A percentile compares a stretch with the other conserved stretches of the same genome.
These are phyloP conservation scores for Setipinna tenuifilis DNA, from an alignment of 2,797 vertebrate genomes.

Conservation along the genomic window DNA sequence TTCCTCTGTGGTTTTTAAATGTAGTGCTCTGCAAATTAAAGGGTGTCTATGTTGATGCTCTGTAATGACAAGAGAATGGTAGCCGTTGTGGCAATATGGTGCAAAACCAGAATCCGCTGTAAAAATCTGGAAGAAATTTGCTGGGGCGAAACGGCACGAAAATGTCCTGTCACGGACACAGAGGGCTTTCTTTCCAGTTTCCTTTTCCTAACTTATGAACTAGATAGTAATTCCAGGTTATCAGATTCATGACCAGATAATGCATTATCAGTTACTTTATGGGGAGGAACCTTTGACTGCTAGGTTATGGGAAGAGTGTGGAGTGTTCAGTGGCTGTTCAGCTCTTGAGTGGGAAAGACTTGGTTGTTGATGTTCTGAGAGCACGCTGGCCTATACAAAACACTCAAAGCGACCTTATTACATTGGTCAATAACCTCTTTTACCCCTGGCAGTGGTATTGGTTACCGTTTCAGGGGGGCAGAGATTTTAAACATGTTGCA, in stretches of 20 bases:
- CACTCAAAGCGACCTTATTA: not conserved
- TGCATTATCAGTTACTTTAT: not conserved
- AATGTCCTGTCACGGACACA: not conserved
- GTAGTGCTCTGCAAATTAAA: conserved; percentile 57
- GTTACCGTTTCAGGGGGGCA: not conserved
- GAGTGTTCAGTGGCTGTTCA: not conserved
- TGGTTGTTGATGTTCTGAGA: not conserved
- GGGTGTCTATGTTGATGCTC: conserved; percentile 62
- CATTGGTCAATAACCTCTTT: not conserved
- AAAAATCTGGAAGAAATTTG: conserved; percentile 36
- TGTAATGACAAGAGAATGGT: conserved; percentile 62
- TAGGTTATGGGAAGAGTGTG: not conserved
- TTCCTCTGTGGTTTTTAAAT: conserved; percentile 41
- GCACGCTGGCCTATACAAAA: not conserved
- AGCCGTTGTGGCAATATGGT: conserved; percentile 54
- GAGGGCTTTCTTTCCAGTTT: not conserved
- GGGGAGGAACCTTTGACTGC: not conserved
- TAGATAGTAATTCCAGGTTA: not conserved
- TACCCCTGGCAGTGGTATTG: not conserved
- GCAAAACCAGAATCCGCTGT: conserved; percentile 50
- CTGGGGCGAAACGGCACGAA: conserved; percentile 39
- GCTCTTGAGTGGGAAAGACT: not conserved
- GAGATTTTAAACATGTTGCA: not conserved
- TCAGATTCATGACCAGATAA: not conserved
- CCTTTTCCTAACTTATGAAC: not conserved